A percentile compares a stretch with the other conserved stretches of the same genome.
Evolutionary conservation across 1,140 invertebrate genomes (phyloP).

Genomic region (honey bee (Apis mellifera)): DNA sequence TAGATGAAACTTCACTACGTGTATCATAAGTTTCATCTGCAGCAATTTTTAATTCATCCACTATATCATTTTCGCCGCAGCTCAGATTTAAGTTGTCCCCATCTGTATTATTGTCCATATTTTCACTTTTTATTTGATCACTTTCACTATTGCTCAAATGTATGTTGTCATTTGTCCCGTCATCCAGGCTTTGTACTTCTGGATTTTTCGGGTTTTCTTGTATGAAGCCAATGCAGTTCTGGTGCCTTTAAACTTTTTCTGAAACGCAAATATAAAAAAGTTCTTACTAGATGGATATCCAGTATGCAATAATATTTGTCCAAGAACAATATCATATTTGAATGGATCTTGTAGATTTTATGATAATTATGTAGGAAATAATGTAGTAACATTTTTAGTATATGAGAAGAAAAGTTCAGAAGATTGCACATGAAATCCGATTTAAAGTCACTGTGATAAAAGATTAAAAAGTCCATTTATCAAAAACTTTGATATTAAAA

Average conservation of each 20-base stretch:
- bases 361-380: conserved; percentile 58
- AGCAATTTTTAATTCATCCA: conserved; percentile 87
- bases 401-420: conserved; percentile 57
- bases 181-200: conserved; percentile 43
- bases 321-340: conserved; percentile 58
- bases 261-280: conserved; percentile 66
- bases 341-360: conserved; percentile 64
- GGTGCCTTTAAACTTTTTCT: conserved; percentile 60
- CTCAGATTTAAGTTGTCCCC: conserved; percentile 87
- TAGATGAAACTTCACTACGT: conserved; percentile 89
- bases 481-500: conserved; percentile 45
- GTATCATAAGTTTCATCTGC: conserved; percentile 87
- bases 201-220: conserved; percentile 48
- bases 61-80: conserved; percentile 87
- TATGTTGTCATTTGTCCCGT: conserved; percentile 18
- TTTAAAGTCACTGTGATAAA: conserved; percentile 51
- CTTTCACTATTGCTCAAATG: conserved; percentile 47
- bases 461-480: conserved; percentile 56
- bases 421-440: conserved; percentile 48
- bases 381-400: conserved; percentile 58
- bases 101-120: conserved; percentile 80
- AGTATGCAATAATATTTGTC: conserved; percentile 36
- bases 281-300: conserved; percentile 53
- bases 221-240: conserved; percentile 41
- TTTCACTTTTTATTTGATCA: conserved; percentile 48